Conservation (phyloP, 2,888 invertebrate genomes). For the Lycophotia porphyrea region DNA sequence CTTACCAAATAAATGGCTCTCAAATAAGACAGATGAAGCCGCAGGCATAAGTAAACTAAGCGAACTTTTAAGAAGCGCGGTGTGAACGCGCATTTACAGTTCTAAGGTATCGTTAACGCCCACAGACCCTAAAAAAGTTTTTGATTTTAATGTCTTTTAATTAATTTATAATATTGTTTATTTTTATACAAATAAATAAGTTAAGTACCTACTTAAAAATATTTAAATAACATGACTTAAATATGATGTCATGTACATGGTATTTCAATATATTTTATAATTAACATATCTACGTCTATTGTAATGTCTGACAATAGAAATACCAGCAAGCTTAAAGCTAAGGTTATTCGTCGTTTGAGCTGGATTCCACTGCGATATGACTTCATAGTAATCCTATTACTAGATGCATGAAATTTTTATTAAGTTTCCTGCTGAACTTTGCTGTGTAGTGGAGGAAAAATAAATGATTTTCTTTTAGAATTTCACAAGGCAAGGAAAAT, state of each 20-base stretch:
- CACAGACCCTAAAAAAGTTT: too few relatives aligned
- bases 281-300: slow-evolving; percentile 13
- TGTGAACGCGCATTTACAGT: too few relatives aligned
- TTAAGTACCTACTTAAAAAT: background rate
- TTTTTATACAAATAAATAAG: too few relatives aligned
- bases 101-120: too few relatives aligned
- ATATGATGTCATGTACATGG: background rate
- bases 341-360: slow-evolving; percentile 26
- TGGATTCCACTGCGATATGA: slow-evolving; percentile 45
- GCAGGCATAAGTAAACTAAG: too few relatives aligned
- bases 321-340: slow-evolving; percentile 20
- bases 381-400: slow-evolving; percentile 39
- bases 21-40: too few relatives aligned
- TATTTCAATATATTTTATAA: slow-evolving; percentile 23
- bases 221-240: background rate
- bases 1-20: too few relatives aligned
- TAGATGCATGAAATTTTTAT: slow-evolving; percentile 30
- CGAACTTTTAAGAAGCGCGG: too few relatives aligned
- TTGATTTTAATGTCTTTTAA: too few relatives aligned
- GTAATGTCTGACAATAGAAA: slow-evolving; percentile 33
- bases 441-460: background rate
- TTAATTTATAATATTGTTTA: too few relatives aligned
- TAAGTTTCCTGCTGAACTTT: background rate
- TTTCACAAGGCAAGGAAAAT: background rate
- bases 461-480: background rate